Percentiles rank a stretch among this genome's conserved stretches.
Evolutionary conservation across 2,113 vertebrate species (phyloP).

Genomic region (Microcebus lehilahytsara): DNA sequence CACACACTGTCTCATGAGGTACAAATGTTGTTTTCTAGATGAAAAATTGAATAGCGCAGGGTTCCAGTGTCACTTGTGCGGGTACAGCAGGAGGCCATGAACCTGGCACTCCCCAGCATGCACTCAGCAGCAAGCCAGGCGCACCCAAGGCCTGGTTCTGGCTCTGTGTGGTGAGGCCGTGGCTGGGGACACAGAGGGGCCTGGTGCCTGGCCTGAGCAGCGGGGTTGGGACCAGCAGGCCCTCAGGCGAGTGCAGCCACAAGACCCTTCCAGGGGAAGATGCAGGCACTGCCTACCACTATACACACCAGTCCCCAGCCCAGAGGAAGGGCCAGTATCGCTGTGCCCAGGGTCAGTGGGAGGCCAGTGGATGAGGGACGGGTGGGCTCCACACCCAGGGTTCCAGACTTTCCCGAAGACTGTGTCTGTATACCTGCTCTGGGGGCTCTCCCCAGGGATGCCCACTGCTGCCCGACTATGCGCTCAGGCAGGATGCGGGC

Average conservation of each 20-base stretch:
- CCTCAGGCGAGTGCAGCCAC: not conserved
- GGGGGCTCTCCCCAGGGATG: rapidly evolving
- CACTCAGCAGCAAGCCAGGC: not conserved
- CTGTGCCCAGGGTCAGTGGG: not conserved
- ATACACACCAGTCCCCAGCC: not conserved
- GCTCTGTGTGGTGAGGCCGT: not conserved
- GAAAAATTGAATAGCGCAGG: not conserved
- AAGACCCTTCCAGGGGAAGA: not conserved
- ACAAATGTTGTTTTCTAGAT: not conserved
- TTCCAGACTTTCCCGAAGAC: not conserved
- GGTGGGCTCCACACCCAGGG: not conserved
- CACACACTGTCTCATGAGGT: no score
- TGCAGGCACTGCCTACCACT: no score
- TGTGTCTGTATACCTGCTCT: not conserved
- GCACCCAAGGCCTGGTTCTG: not conserved
- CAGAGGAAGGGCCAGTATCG: not conserved
- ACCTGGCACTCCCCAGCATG: no score
- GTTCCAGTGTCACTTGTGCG: no score
- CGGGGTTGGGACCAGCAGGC: no score
- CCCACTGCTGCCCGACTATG: not conserved
- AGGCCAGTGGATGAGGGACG: not conserved
- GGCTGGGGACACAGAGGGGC: not conserved
- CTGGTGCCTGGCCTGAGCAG: not conserved
- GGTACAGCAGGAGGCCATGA: no score
- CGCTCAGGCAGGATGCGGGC: not conserved